A percentile compares a stretch with the other conserved stretches of the same genome.
Evolutionary conservation across 1,140 invertebrate genomes (phyloP).

Genomic region (Nasonia longicornis): DNA sequence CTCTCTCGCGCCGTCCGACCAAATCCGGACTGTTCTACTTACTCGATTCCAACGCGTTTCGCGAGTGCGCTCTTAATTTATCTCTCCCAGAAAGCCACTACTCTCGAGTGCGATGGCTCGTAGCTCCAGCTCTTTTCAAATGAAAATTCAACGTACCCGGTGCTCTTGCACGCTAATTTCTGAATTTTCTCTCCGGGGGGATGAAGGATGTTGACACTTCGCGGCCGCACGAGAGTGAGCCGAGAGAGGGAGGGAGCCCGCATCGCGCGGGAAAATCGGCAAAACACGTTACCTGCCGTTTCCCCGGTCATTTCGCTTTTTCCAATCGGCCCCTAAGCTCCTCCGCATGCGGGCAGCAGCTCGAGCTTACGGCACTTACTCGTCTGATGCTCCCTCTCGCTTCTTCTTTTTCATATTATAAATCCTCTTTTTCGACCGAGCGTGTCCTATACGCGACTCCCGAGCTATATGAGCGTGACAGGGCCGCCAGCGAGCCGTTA

Average conservation of each 20-base stretch:
- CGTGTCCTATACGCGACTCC: background rate
- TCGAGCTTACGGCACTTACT: background rate
- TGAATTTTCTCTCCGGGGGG: background rate
- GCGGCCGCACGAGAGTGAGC: no score
- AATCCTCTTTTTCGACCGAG: slow-evolving; percentile 23
- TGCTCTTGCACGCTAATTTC: background rate
- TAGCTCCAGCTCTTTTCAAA: background rate
- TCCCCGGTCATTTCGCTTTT: background rate
- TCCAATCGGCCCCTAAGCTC: background rate
- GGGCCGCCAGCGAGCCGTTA: background rate
- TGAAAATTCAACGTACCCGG: background rate
- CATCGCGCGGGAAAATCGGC: background rate
- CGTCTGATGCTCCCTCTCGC: background rate
- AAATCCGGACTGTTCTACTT: background rate
- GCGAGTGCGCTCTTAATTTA: background rate
- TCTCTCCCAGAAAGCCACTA: background rate
- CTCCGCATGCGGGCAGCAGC: no score
- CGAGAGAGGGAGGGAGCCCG: background rate
- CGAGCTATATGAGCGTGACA: background rate
- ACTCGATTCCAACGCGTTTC: background rate
- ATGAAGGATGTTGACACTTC: background rate
- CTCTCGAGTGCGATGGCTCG: background rate
- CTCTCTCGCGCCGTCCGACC: background rate
- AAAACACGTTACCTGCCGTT: slow-evolving; percentile 8
- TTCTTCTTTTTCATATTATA: slow-evolving; percentile 5